These are phyloP conservation scores for Ditylenchus weischeri DNA, from an alignment of 2,888 invertebrate genomes.

Conservation along the genomic window DNA sequence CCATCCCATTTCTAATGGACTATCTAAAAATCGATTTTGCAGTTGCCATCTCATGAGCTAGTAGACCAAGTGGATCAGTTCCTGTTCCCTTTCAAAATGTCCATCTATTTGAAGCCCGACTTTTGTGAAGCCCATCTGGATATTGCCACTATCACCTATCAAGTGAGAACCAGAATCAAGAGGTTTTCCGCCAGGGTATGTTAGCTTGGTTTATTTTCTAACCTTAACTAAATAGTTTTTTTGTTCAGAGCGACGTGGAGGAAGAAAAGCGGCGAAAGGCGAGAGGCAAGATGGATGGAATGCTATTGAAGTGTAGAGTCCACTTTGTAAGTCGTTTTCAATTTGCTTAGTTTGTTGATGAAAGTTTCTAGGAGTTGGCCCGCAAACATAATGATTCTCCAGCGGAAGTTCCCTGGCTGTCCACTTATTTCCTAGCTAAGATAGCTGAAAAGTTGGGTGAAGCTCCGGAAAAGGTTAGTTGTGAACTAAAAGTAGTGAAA, in stretches of 20 bases:
- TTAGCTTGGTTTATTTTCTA: neutral
- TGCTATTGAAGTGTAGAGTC: conserved; percentile 15
- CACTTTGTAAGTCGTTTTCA: conserved; percentile 5
- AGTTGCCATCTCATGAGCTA: conserved; percentile 11
- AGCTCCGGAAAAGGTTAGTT: conserved; percentile 16
- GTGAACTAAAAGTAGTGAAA: neutral
- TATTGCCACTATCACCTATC: conserved; percentile 15
- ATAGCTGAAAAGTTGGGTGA: conserved; percentile 19
- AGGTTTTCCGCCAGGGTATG: conserved; percentile 14
- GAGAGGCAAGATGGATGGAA: conserved; percentile 8
- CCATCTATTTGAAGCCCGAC: conserved; percentile 29
- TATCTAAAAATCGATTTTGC: neutral
- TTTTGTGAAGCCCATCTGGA: conserved; percentile 18
- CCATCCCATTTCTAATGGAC: no score
- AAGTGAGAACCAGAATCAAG: conserved; percentile 16
- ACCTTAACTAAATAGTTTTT: neutral
- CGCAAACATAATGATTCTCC: conserved; percentile 9
- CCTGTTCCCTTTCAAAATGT: conserved; percentile 34
- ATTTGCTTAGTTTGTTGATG: no score
- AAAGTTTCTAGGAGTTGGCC: conserved; percentile 7
- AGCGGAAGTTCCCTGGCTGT: conserved; percentile 16
- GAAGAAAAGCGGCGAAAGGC: no score
- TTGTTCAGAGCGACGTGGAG: neutral
- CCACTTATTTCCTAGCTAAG: conserved; percentile 19
- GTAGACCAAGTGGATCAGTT: conserved; percentile 19